These are phyloP conservation scores for Carcharodon carcharias DNA, from an alignment of 2,797 vertebrate genomes.

Conservation along the genomic window DNA sequence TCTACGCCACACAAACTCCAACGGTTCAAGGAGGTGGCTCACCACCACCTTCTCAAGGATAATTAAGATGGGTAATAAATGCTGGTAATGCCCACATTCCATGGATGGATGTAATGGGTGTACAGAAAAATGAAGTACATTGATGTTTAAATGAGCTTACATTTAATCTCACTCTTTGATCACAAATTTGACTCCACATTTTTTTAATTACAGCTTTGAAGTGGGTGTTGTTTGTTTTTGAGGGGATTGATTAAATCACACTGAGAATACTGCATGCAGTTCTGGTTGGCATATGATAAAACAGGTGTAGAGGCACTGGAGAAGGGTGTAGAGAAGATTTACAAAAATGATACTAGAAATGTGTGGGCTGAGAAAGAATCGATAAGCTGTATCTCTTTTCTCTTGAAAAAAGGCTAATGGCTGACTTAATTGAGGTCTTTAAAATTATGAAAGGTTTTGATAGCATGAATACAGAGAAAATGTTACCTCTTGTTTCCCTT, in stretches of 20 bases:
- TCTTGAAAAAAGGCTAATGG: neutral
- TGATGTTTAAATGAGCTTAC: neutral
- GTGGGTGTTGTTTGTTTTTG: neutral
- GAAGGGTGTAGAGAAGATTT: neutral
- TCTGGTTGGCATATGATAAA: neutral
- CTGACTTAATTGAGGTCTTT: neutral
- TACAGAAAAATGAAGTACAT: neutral
- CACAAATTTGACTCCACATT: neutral
- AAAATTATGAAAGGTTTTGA: neutral
- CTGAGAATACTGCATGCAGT: neutral
- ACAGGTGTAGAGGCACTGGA: neutral
- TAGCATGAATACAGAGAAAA: too few relatives aligned
- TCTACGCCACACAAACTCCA: neutral
- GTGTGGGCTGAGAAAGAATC: neutral
- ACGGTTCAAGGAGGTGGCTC: neutral
- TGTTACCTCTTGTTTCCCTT: too few relatives aligned
- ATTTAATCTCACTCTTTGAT: neutral
- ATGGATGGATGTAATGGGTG: neutral
- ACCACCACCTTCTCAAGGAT: neutral
- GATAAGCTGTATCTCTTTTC: neutral
- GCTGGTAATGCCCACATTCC: neutral
- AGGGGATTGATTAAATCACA: neutral
- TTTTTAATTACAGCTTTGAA: neutral
- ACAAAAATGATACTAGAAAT: neutral
- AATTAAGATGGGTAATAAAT: neutral